Evolutionary conservation across 2,797 vertebrate species (phyloP).

Genomic region (Fringilla coelebs): DNA sequence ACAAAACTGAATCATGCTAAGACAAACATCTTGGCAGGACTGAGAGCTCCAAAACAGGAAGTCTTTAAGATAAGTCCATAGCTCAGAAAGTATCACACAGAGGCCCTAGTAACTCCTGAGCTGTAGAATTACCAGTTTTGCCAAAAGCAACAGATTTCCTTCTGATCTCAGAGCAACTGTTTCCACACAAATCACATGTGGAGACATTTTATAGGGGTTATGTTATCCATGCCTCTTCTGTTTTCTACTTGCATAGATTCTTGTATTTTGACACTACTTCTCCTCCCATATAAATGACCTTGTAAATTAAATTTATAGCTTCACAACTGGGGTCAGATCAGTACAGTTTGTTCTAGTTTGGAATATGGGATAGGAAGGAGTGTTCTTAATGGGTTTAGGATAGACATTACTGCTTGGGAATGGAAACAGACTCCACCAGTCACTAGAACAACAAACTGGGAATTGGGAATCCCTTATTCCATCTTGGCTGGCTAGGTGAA

Average conservation of each 20-base stretch:
- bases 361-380: conserved; percentile 36
- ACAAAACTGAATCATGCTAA: conserved; percentile 35
- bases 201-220: conserved; percentile 48
- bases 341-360: conserved; percentile 47
- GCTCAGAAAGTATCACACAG: conserved; percentile 41
- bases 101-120: conserved; percentile 33
- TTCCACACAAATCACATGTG: conserved; percentile 60
- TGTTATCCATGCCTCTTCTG: conserved; percentile 61
- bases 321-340: conserved; percentile 26
- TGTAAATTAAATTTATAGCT: conserved; percentile 56
- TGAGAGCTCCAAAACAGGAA: conserved; percentile 25
- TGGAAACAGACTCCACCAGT: conserved; percentile 30
- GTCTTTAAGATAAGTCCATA: conserved; percentile 32
- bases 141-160: conserved; percentile 59
- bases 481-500: background rate
- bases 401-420: conserved; percentile 9
- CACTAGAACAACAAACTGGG: conserved; percentile 37
- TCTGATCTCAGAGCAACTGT: conserved; percentile 53
- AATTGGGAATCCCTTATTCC: conserved; percentile 46
- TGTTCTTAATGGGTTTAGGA: conserved; percentile 19
- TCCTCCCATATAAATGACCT: conserved; percentile 54
- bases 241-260: conserved; percentile 45
- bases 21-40: conserved; percentile 5
- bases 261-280: conserved; percentile 48
- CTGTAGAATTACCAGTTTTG: conserved; percentile 24